Evolutionary conservation across 2,113 vertebrate genomes (phyloP), one percentile per base, ranked within the genome.

Genomic region (Nannobrachium achirus): DNA sequence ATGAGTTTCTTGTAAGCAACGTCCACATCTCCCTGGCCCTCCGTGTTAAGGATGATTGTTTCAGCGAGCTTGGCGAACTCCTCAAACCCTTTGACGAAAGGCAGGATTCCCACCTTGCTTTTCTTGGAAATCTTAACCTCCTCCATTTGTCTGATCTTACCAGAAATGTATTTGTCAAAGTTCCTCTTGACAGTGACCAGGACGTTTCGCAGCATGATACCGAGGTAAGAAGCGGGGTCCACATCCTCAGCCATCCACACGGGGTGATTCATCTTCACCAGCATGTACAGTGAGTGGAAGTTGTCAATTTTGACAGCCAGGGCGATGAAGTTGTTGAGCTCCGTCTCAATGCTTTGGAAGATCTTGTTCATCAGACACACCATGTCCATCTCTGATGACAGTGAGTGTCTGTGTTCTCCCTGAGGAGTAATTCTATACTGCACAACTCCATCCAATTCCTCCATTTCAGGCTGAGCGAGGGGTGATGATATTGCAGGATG

Each of bases 121-220:
- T 99, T 99, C 92, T 99, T 99, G 7, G 97, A 98, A 83, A 99
- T 98, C 87, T 99, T 99, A 50, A 98, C 95, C 84, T 99, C 98
- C 79, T 98, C 98, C 98, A 99, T 99, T 83, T 97, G 96, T 76
- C 94, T 94, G 89, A 98, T 98, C 76, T 99, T 97, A 71, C 94
- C 94, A 65, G 92, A 97, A 82, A 99, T 99, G 92, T 96, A 99
- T 79, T 98, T 99, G 90, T 99, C 98, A 82, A 99, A 99, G 90
- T 98, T 99, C 87, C 98, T 95, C 90, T 99, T 99, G 82, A 99
- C 95, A 3, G 96, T 99, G 86, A 99, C 98, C 80, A 99, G 88
- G 82, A 99, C 98, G 46, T 99, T 99, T 79, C 98, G 97, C 79
- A 99, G 88, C 0, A 97, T 98, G 14, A 97, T 98, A 89, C 97